phyloP scores from a whole-genome alignment of 2,113 vertebrate species.

The Mesocricetus auratus region DNA sequence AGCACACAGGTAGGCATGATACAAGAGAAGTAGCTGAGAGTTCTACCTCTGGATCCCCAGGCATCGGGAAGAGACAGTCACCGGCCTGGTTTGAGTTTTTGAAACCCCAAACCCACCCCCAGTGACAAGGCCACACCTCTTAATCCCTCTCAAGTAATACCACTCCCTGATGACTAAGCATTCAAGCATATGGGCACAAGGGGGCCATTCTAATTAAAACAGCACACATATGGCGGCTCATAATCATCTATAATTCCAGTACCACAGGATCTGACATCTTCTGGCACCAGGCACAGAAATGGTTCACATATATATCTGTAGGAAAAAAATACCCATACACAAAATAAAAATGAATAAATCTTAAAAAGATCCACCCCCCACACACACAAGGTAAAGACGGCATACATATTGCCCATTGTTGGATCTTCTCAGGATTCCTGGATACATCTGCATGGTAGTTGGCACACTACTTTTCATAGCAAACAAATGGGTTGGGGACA shows the following conservation, averaged over 20 bases:
- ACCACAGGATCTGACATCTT: neutral
- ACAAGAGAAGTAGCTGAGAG: neutral
- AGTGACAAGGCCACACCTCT: neutral
- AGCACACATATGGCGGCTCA: neutral
- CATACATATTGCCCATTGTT: neutral
- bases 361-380: neutral
- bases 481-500: neutral
- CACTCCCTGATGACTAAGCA: neutral
- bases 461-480: neutral
- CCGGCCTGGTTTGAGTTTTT: neutral
- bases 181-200: neutral
- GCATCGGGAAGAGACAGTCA: neutral
- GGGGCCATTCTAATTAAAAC: neutral
- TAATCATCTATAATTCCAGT: neutral
- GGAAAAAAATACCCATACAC: neutral
- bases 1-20: neutral
- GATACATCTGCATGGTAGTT: neutral
- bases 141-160: neutral
- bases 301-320: neutral
- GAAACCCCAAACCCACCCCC: neutral
- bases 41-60: neutral
- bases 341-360: neutral
- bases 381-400: neutral
- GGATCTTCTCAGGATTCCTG: neutral
- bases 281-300: neutral